Evolutionary conservation across 2,113 vertebrate species (phyloP).

Genomic region (Oryzias javanicus): DNA sequence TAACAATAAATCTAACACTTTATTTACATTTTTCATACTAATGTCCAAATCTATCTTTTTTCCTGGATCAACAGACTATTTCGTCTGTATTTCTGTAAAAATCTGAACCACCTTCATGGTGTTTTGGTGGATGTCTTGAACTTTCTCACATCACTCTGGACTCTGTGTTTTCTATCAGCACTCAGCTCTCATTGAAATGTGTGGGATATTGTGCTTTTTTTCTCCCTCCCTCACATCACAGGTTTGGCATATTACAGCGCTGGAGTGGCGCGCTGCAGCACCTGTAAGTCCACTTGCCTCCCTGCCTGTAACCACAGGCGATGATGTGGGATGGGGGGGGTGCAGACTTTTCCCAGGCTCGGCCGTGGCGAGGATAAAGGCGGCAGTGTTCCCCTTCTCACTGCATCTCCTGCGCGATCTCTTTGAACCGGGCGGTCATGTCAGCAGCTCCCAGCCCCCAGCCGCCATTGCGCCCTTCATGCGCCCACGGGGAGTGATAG

Average conservation of each 20-base stretch:
- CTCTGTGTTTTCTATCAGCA: slow-evolving; percentile 25
- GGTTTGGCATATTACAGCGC: slow-evolving; percentile 14
- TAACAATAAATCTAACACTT: too few relatives aligned
- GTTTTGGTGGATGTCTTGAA: slow-evolving; percentile 6
- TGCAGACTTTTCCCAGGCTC: slow-evolving; percentile 66
- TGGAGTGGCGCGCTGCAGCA: slow-evolving; percentile 54
- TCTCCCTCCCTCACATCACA: slow-evolving; percentile 26
- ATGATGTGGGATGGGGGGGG: neutral
- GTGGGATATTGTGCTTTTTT: slow-evolving; percentile 17
- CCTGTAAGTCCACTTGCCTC: slow-evolving; percentile 70
- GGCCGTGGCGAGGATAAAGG: slow-evolving; percentile 57
- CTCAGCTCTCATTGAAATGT: slow-evolving; percentile 35
- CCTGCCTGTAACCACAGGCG: slow-evolving; percentile 38
- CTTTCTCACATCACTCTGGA: slow-evolving; percentile 14
- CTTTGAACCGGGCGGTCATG: slow-evolving; percentile 68
- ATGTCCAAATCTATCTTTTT: too few relatives aligned
- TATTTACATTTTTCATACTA: too few relatives aligned
- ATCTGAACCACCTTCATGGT: slow-evolving; percentile 2
- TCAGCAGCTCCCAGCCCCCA: slow-evolving; percentile 63
- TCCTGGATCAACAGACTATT: too few relatives aligned
- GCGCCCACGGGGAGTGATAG: slow-evolving; percentile 65
- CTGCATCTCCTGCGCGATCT: slow-evolving; percentile 66
- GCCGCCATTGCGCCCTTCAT: slow-evolving; percentile 58
- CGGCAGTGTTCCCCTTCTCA: slow-evolving; percentile 61
- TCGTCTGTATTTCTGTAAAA: neutral